Evolutionary conservation across 2,113 vertebrate species (phyloP).

Genomic region (Sterrhoptilus dennistouni): DNA sequence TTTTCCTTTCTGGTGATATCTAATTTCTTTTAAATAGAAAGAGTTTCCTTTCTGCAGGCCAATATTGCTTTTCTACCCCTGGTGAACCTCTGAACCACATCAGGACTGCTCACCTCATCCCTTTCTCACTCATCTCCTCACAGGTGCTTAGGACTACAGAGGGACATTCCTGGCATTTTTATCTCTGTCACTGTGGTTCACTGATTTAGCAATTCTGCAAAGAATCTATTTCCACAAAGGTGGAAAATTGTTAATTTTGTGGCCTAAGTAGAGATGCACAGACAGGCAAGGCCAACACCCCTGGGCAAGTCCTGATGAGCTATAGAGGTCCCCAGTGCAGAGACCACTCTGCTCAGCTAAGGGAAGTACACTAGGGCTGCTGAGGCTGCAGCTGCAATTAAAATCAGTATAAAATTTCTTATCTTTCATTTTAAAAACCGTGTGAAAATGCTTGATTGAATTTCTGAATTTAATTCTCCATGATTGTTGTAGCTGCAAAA

Average conservation of each 20-base stretch:
- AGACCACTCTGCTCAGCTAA: not conserved
- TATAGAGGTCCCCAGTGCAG: not conserved
- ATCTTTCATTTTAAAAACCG: not conserved
- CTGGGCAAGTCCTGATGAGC: not conserved
- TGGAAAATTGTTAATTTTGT: not conserved
- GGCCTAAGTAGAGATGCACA: not conserved
- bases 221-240: not conserved
- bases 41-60: not conserved
- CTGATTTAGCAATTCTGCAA: not conserved
- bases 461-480: not conserved
- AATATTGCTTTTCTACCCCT: not conserved
- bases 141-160: not conserved
- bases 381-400: not conserved
- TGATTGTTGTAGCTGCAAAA: not conserved
- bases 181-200: not conserved
- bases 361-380: not conserved
- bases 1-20: not conserved
- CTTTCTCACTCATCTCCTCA: not conserved
- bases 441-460: not conserved
- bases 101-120: not conserved
- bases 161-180: not conserved
- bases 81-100: rapidly evolving
- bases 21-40: not conserved
- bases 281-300: not conserved
- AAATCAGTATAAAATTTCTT: not conserved